Base-by-base conservation (phyloP, 2,888 invertebrate genomes). In the Andrena fulva region DNA sequence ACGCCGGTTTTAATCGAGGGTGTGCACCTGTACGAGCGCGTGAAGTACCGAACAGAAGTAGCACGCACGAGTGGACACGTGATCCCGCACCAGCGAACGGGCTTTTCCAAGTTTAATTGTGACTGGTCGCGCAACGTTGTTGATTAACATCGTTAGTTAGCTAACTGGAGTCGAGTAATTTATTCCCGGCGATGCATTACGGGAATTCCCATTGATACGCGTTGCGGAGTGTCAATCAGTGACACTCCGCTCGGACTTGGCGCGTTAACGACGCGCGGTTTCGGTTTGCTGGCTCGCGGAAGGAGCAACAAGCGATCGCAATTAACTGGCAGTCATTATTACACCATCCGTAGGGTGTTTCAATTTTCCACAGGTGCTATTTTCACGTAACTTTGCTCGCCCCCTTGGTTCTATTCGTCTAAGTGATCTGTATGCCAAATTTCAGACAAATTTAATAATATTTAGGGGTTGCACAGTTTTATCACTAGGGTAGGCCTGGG, bases 31-130 rank as follows among this genome's bases (percentile, higher is more conserved):
- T 16, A 42, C n/a, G 31, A 10, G n/a, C 33, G 52, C 27, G 50
- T 42, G 29, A 72, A 64, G 74, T 80, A 64, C 35, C 62, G 33
- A 74, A 79, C 63, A 71, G 77, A 74, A 77, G 74, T 33, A 54
- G 60, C 54, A 42, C 64, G 77, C 68, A 54, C 63, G 71, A 75
- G 77, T 76, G 77, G 78, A 81, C 75, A 76, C 62, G 77, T 77
- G 77, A 85, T 78, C 69, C 69, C 50, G 54, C 66, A 73, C 64
- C 69, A 60, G 56, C 68, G 64, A 27, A 35, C 62, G 69, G 56
- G 77, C 74, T 84, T 82, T 71, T 64, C 77, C 50, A 82, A 85
- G 85, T 85, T 85, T 85, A 85, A 85, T 85, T 85, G 72, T 82
- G 59, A 77, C 67, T 77, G 59, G 82, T 82, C 78, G 78, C 78